phyloP scores from a whole-genome alignment of 1,140 invertebrate genomes.

The Steinernema khuongi region DNA sequence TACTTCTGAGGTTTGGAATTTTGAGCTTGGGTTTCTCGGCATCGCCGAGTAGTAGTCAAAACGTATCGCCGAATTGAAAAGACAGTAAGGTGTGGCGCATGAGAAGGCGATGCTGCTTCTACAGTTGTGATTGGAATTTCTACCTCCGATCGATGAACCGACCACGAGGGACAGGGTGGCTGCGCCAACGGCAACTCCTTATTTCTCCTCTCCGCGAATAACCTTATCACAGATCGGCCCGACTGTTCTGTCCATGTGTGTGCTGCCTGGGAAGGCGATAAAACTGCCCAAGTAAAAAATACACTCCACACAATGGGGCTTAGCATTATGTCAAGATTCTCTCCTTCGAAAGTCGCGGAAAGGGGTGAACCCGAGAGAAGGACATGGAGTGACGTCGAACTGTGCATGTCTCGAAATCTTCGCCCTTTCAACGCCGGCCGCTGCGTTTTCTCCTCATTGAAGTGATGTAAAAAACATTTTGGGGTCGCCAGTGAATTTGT shows the following conservation, averaged over 20 bases:
- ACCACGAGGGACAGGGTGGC: too few relatives aligned
- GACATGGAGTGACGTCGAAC: too few relatives aligned
- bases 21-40: too few relatives aligned
- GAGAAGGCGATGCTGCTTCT: too few relatives aligned
- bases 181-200: not conserved
- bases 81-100: too few relatives aligned
- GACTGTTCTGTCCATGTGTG: too few relatives aligned
- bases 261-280: not conserved
- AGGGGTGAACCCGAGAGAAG: not conserved
- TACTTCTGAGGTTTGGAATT: too few relatives aligned
- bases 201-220: not conserved
- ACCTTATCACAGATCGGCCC: too few relatives aligned
- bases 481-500: not conserved
- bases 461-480: not conserved
- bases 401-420: not conserved
- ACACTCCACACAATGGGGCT: not conserved
- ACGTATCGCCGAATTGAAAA: too few relatives aligned
- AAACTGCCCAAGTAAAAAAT: not conserved
- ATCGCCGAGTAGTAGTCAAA: too few relatives aligned
- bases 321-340: not conserved
- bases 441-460: not conserved
- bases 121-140: too few relatives aligned
- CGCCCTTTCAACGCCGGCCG: not conserved
- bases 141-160: not conserved
- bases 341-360: not conserved